Evolutionary conservation across 2,797 vertebrate genomes (phyloP), one percentile per base, ranked within the genome.

Genomic region (Crax fasciolata): DNA sequence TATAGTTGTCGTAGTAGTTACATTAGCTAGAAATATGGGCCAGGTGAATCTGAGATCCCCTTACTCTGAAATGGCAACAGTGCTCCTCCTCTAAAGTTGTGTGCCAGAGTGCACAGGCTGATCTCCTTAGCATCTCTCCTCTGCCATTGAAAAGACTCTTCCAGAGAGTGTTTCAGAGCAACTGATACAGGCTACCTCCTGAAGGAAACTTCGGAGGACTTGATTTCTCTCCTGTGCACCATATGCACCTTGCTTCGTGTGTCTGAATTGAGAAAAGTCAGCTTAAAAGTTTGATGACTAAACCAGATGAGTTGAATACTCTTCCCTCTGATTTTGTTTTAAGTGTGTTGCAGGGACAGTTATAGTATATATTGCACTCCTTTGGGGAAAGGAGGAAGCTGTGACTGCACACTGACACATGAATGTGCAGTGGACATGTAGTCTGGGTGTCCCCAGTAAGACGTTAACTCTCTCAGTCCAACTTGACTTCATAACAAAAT

Each of bases 401-500:
- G 13, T 51, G 30, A 68, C 55, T 25, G 7, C 51, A 27, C 19
- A 3, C 7, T 72, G 77, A 5, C 12, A 9, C 15, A 3, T 59
- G 43, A 3, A 17, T 32, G 7, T 17, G 19, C n/a, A 46, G 14
- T 46, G 8, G 48, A n/a, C 39, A 11, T 16, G 18, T 41, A 67
- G 24, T 62, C 43, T 38, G 28, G 3, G 55, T 52, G 38, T 76
- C 54, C 25, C 77, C 84, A 7, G 39, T 55, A 48, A 62, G 80
- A 58, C 43, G 38, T 23, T 35, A 73, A 43, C 23, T 87, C 58
- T 39, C 30, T 82, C 58, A 62, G 67, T 44, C 59, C 82, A 71
- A 68, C 30, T 80, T 48, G 27, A 71, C 73, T 83, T 89, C 17
- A 38, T 95, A 84, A 90, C 39, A 35, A 59, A 84, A 25, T 62